Conservation (phyloP, 2,888 invertebrate species). For the Apotomis turbidana region DNA sequence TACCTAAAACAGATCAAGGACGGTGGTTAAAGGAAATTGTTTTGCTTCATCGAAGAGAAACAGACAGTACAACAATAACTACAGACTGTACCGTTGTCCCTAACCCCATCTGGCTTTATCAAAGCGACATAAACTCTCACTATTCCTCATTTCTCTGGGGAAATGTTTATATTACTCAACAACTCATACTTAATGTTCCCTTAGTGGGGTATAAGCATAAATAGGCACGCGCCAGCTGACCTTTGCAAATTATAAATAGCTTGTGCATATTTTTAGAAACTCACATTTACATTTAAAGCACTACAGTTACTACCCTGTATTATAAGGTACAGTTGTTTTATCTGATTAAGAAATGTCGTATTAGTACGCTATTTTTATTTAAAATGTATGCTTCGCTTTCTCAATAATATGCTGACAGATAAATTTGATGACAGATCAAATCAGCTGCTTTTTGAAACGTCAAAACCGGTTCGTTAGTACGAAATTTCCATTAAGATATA, state of each 20-base stretch:
- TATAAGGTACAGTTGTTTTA: slow-evolving; percentile 14
- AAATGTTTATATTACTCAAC: slow-evolving; percentile 8
- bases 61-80: no score
- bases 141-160: background rate
- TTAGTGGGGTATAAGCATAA: slow-evolving; percentile 17
- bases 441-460: no score
- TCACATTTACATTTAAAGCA: slow-evolving; percentile 8
- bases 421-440: no score
- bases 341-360: background rate
- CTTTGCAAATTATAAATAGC: slow-evolving; percentile 22
- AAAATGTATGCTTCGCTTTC: no score
- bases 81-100: no score
- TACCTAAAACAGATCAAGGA: no score
- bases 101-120: background rate
- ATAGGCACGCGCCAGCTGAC: slow-evolving; percentile 7
- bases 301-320: slow-evolving; percentile 1
- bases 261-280: slow-evolving; percentile 18
- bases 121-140: background rate
- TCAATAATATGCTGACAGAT: no score
- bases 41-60: background rate
- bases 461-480: no score
- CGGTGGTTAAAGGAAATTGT: background rate
- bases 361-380: background rate
- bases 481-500: no score
- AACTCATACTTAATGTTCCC: slow-evolving; percentile 6